phyloP scores from a whole-genome alignment of 2,888 invertebrate species.

The Corbicula japonica region DNA sequence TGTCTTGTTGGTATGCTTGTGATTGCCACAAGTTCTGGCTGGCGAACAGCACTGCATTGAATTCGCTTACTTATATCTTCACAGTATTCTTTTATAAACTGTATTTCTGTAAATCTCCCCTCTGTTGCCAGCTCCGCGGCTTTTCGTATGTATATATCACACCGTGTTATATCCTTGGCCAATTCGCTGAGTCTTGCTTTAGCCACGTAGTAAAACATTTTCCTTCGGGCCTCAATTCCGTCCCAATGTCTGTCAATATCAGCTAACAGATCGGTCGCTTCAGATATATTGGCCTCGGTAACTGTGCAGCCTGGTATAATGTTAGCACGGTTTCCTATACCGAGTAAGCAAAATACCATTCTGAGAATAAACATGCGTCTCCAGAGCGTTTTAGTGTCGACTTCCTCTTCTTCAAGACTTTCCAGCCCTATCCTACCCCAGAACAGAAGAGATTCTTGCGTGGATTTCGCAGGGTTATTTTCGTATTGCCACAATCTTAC shows the following conservation, averaged over 20 bases:
- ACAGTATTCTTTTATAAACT: conserved; percentile 33
- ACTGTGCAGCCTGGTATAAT: conserved; percentile 32
- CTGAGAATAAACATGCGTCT: conserved; percentile 56
- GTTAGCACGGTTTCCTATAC: conserved; percentile 55
- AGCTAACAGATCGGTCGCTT: conserved; percentile 29
- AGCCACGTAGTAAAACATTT: conserved; percentile 60
- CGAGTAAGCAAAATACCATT: conserved; percentile 61
- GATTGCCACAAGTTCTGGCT: too few relatives aligned
- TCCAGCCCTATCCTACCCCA: conserved; percentile 48
- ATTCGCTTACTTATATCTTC: background rate
- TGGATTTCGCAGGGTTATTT: conserved; percentile 25
- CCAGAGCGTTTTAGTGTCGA: conserved; percentile 42
- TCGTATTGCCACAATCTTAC: conserved; percentile 56
- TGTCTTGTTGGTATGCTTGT: too few relatives aligned
- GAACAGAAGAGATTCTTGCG: conserved; percentile 37
- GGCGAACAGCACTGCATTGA: too few relatives aligned
- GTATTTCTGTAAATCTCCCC: conserved; percentile 50
- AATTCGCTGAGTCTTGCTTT: conserved; percentile 37
- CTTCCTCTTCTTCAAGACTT: conserved; percentile 45
- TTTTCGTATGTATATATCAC: too few relatives aligned
- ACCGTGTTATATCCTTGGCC: background rate
- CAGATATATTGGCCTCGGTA: conserved; percentile 3
- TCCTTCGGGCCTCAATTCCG: conserved; percentile 51
- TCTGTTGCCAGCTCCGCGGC: conserved; percentile 26
- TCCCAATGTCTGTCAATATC: conserved; percentile 28